Conservation (phyloP, 2,113 vertebrate genomes). For the Mormoops blainvillei region DNA sequence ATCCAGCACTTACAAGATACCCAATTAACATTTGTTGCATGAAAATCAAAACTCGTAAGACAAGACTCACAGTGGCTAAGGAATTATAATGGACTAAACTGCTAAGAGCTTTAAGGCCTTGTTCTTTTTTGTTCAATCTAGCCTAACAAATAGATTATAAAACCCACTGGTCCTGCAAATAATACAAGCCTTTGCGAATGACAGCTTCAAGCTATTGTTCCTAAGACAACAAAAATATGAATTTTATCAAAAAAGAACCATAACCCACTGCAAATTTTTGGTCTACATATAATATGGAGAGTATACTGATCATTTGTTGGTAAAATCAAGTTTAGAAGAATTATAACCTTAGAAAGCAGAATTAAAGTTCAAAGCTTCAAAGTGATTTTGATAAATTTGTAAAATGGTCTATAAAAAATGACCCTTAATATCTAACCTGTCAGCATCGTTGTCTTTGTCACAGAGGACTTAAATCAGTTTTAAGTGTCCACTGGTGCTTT, state of each 20-base stretch:
- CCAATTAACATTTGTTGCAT: neutral
- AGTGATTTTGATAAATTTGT: conserved; percentile 18
- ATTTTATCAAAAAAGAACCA: neutral
- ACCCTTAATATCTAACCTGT: neutral
- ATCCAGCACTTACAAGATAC: neutral
- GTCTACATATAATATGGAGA: neutral
- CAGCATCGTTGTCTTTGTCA: neutral
- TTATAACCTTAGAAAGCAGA: neutral
- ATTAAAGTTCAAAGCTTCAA: conserved; percentile 23
- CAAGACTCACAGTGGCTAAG: neutral
- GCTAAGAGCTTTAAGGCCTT: neutral
- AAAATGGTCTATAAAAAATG: neutral
- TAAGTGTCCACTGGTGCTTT: neutral
- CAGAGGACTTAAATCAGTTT: neutral
- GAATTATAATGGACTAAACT: neutral
- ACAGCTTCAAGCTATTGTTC: neutral
- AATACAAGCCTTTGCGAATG: neutral
- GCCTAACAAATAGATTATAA: neutral
- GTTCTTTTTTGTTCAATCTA: neutral
- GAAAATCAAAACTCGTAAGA: neutral
- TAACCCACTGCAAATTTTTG: neutral
- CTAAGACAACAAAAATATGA: neutral
- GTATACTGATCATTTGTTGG: neutral
- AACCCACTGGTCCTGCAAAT: neutral
- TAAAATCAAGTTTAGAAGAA: neutral